These are phyloP conservation scores for Chydorus sphaericus DNA, from an alignment of 2,888 invertebrate genomes.

Conservation along the genomic window DNA sequence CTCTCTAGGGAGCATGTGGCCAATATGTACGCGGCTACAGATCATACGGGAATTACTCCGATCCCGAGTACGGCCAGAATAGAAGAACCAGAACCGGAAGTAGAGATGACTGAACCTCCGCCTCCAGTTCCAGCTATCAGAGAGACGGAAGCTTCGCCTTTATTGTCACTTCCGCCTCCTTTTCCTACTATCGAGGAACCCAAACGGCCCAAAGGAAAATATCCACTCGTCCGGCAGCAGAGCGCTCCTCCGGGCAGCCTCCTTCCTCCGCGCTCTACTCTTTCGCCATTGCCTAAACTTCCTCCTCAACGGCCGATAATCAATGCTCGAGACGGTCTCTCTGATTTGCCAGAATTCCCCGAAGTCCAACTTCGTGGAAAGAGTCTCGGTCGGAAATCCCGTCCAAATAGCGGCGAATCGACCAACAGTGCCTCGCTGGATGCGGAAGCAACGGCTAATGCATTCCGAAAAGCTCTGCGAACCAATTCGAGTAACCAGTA, in stretches of 20 bases:
- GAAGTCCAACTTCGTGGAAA: not conserved
- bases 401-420: slow-evolving; percentile 1
- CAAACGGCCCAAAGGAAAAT: not conserved
- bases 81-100: not conserved
- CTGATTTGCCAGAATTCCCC: not conserved
- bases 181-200: not conserved
- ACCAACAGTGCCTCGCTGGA: slow-evolving; percentile 6
- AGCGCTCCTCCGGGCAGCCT: slow-evolving; percentile 9
- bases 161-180: not conserved
- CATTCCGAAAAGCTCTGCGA: slow-evolving; percentile 11
- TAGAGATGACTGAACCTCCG: not conserved
- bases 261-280: not conserved
- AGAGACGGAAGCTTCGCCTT: not conserved
- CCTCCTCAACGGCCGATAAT: not conserved
- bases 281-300: no score
- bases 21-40: slow-evolving; percentile 8
- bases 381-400: not conserved
- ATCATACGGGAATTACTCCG: slow-evolving; percentile 7
- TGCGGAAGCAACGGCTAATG: slow-evolving; percentile 5
- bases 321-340: not conserved
- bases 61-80: slow-evolving; percentile 7
- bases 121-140: not conserved
- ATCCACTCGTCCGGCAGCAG: slow-evolving; percentile 5
- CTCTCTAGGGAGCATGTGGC: slow-evolving; percentile 8
- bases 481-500: slow-evolving; percentile 1